phyloP scores from a whole-genome alignment of 2,113 vertebrate species.

The Bungarus multicinctus region DNA sequence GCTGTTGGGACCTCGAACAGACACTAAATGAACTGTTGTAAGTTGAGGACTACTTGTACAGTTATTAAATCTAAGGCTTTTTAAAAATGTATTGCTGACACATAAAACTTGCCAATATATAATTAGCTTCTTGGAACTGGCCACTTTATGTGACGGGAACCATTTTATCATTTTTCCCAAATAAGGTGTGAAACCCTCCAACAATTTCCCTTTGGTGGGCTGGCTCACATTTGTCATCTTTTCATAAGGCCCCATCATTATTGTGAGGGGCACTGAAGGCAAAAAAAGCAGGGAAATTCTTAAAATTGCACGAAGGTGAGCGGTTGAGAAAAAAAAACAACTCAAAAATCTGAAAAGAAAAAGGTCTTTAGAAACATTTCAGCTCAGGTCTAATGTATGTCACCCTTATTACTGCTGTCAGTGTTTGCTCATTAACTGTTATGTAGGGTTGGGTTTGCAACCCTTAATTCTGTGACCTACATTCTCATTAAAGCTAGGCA shows the following conservation, averaged over 20 bases:
- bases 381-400: not conserved
- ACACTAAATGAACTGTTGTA: not conserved
- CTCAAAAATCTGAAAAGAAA: not conserved
- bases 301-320: not conserved
- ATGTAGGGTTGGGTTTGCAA: not conserved
- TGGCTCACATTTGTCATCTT: not conserved
- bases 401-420: not conserved
- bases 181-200: not conserved
- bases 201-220: not conserved
- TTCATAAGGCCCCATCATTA: not conserved
- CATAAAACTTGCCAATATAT: not conserved
- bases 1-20: not conserved
- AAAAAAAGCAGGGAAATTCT: not conserved
- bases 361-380: not conserved
- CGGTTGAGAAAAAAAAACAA: not conserved
- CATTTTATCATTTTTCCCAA: not conserved
- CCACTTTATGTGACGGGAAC: not conserved
- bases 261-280: not conserved
- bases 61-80: not conserved
- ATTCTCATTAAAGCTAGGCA: conserved; percentile 2
- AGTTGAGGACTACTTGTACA: not conserved
- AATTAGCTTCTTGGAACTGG: not conserved
- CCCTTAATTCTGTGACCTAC: conserved; percentile 14
- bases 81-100: not conserved
- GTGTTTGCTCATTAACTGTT: not conserved